A percentile compares a stretch with the other conserved stretches of the same genome.
phyloP scores from a whole-genome alignment of 2,888 invertebrate genomes.

The Dicyrtoma fusca region DNA sequence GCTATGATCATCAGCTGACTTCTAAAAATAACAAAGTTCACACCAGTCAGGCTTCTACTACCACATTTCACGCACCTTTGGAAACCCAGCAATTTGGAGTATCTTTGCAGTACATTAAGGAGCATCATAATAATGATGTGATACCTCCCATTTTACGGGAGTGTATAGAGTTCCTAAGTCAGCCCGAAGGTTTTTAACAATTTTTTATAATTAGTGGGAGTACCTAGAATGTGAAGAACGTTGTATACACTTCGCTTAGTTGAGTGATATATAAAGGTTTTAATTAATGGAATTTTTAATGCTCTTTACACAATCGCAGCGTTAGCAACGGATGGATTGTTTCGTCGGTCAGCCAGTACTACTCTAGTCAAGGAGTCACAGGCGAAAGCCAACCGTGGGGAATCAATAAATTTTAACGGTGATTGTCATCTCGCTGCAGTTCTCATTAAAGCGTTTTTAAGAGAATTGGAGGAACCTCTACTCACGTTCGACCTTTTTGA shows the following conservation, averaged over 20 bases:
- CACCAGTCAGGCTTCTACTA: conserved; percentile 21
- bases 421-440: conserved; percentile 94
- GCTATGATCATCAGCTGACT: conserved; percentile 50
- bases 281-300: no score
- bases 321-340: conserved; percentile 93
- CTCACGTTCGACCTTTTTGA: conserved; percentile 92
- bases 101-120: conserved; percentile 85
- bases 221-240: no score
- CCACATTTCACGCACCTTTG: conserved; percentile 58
- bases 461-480: conserved; percentile 87
- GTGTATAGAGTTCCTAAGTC: conserved; percentile 86
- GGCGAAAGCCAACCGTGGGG: conserved; percentile 82
- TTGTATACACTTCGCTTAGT: no score
- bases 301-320: no score
- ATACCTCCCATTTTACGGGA: conserved; percentile 92
- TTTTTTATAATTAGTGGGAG: no score
- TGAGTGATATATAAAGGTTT: no score
- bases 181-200: conserved; percentile 82
- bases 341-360: conserved; percentile 88
- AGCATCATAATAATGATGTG: conserved; percentile 77
- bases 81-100: conserved; percentile 95
- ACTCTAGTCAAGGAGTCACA: conserved; percentile 82
- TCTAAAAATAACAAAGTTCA: conserved; percentile 43
- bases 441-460: conserved; percentile 88
- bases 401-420: conserved; percentile 73